Evolutionary conservation across 1,140 invertebrate genomes (phyloP), one percentile per base, ranked within the genome.

Genomic region (Drosophila albomicans): DNA sequence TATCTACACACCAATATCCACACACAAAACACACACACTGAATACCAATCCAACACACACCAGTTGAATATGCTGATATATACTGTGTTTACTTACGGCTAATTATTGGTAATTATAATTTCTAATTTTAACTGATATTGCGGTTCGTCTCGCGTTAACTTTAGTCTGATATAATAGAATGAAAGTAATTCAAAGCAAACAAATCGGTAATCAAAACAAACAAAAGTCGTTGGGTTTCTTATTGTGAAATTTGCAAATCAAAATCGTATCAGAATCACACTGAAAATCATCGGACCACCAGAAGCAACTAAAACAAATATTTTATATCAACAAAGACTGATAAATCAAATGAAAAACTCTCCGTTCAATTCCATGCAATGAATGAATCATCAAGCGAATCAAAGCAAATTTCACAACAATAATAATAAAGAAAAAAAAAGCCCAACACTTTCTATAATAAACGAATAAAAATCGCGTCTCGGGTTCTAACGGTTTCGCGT

Each of bases 401-500:
- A 45, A 59, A 57, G 48, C 6, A 48, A 67, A 61, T 76, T 88
- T 80, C 81, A 58, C 71, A 78, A 1, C 0, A 32, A 32, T 1
- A 32, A 32, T 7, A 20, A 20, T 3, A 20, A 2, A 35, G 8
- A 7, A 72, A 6, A 41, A 15, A 13, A 38, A 13, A 56, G 13
- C 66, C 69, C 82, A 89, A 69, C 78, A 62, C 81, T 81, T 79
- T 74, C 70, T 51, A 25, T 54, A 51, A 82, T 20, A 54, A 69
- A 59, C 49, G 28, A 67, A 28, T 49, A 5, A 46, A 57, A 70
- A 65, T 82, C 90, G 90, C 86, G 86, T 88, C 75, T 84, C 88
- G 88, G 91, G 87, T 91, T 86, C 52, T 78, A 75, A 91, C 91
- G 90, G 91, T 92, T 80, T 90, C 91, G 91, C 85, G 91, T 88